Evolutionary conservation across 1,140 invertebrate genomes (phyloP), one percentile per base, ranked within the genome.

Genomic region (Lamellibrachia luymesi): DNA sequence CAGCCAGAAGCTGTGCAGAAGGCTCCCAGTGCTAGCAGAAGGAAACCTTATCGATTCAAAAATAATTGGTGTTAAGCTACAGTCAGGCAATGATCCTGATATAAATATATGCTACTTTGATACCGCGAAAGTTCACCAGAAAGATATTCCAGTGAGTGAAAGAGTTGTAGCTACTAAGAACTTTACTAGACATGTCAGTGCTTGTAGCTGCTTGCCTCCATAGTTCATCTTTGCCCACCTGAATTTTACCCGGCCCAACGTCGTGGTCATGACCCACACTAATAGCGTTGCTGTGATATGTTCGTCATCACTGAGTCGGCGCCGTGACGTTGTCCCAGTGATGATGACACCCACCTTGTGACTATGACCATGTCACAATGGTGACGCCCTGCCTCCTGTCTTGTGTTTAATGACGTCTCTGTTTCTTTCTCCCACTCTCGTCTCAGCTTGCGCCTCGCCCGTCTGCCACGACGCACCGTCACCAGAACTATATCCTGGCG

Each of bases 401-500:
- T 4, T 80, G 64, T 80, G 64, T 2, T 80, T 80, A 80, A 80
- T 80, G 64, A 80, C 64, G 4, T 80, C 64, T 80, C 64, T 80
- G 1, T 80, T 80, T 80, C 64, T 80, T 80, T 80, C 64, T 17
- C 64, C 64, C 13, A 22, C 64, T 80, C 64, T 2, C 64, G 64
- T 80, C 64, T 80, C 64, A 80, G 64, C 64, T 2, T 80, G 64
- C 7, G 17, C 64, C 64, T 22, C 2, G 64, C 64, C 64, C 64
- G 64, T 22, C 64, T 22, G 64, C 25, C 13, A 22, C 64, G 64
- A 80, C 64, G 25, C 64, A 80, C 13, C 64, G 64, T 22, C 64
- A 80, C 64, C 64, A 80, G 64, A 80, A 80, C 64, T 80, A 80
- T 80, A 80, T 80, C 64, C 64, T 80, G 64, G 64, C 64, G 64